A percentile compares a stretch with the other conserved stretches of the same genome.
phyloP scores from a whole-genome alignment of 2,888 invertebrate species.

The Scaptomyza tumidula region DNA sequence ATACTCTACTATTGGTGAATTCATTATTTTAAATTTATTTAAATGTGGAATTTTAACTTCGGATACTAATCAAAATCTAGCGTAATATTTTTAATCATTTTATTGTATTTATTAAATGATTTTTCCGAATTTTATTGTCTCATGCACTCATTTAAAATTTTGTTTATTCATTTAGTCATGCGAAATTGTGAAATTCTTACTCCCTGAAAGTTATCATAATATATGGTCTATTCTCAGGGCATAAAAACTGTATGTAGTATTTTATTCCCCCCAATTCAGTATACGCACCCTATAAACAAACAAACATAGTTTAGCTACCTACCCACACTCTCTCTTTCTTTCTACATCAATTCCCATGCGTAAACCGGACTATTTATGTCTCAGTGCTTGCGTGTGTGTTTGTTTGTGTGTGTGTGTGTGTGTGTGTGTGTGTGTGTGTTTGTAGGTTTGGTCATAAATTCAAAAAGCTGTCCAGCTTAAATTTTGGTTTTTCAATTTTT shows the following conservation, averaged over 20 bases:
- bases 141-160: slow-evolving; percentile 25
- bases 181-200: slow-evolving; percentile 47
- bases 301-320: slow-evolving; percentile 8
- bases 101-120: not conserved
- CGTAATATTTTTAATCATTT: not conserved
- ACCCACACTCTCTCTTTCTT: slow-evolving; percentile 19
- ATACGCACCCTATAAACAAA: slow-evolving; percentile 30
- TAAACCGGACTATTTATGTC: slow-evolving; percentile 61
- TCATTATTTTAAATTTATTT: no score
- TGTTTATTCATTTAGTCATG: slow-evolving; percentile 43
- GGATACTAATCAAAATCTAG: no score
- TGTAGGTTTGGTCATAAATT: slow-evolving; percentile 71
- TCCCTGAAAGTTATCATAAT: slow-evolving; percentile 31
- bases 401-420: slow-evolving; percentile 17
- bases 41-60: no score
- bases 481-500: slow-evolving; percentile 79
- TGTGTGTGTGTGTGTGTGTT: slow-evolving; percentile 14
- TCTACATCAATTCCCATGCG: slow-evolving; percentile 69
- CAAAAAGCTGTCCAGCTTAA: slow-evolving; percentile 78
- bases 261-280: slow-evolving; percentile 30
- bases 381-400: slow-evolving; percentile 30
- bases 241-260: slow-evolving; percentile 24
- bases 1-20: no score
- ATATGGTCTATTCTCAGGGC: slow-evolving; percentile 53
- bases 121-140: slow-evolving; percentile 11